A percentile compares a stretch with the other conserved stretches of the same genome.
Evolutionary conservation across 2,797 vertebrate genomes (phyloP).

Genomic region (Falco cherrug): DNA sequence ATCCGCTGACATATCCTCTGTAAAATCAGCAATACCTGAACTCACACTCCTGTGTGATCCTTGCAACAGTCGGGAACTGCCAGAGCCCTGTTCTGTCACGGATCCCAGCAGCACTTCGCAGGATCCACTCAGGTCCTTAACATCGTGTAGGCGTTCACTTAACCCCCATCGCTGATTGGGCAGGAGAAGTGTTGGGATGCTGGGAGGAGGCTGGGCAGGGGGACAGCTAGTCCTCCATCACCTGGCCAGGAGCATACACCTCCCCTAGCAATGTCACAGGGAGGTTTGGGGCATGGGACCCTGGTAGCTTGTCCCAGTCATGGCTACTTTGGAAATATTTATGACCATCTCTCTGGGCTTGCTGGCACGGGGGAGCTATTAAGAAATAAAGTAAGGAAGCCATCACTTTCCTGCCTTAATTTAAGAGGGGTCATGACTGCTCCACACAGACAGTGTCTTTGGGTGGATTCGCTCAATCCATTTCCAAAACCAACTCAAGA

Average conservation of each 20-base stretch:
- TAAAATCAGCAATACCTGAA: constrained; percentile 1
- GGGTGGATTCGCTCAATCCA: background rate
- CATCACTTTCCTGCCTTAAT: background rate
- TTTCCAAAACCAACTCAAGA: background rate
- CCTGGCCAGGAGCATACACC: background rate
- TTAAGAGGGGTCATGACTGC: background rate
- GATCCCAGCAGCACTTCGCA: background rate
- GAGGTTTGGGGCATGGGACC: background rate
- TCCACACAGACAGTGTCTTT: background rate
- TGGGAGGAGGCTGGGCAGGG: background rate
- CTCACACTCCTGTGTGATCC: background rate
- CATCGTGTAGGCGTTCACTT: rapidly evolving
- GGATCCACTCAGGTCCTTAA: background rate
- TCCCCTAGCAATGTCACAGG: background rate
- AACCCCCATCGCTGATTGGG: rapidly evolving
- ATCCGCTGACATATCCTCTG: constrained; percentile 30
- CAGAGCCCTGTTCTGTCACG: background rate
- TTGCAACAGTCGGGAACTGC: background rate
- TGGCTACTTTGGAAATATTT: background rate
- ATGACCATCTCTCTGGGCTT: background rate
- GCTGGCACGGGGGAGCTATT: background rate
- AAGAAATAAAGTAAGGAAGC: background rate
- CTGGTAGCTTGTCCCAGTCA: background rate
- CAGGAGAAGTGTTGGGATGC: background rate
- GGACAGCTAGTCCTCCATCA: background rate